These are phyloP conservation scores for Synanthedon vespiformis DNA, from an alignment of 2,888 invertebrate species.

Conservation along the genomic window DNA sequence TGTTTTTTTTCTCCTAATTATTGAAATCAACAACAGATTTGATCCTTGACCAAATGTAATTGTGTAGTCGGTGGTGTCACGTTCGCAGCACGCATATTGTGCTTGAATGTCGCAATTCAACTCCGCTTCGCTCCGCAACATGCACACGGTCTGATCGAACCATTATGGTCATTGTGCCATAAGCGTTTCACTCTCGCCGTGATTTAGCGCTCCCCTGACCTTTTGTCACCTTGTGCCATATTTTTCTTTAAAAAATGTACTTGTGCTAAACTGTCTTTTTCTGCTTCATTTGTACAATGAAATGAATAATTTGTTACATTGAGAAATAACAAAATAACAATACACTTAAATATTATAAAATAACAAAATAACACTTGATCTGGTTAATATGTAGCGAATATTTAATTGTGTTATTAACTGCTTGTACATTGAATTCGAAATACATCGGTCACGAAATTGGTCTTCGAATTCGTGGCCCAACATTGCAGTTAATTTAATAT, in stretches of 20 bases:
- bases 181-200: constrained; percentile 40
- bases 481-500: no score
- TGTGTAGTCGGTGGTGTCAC: constrained; percentile 25
- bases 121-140: constrained; percentile 17
- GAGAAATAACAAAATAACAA: no score
- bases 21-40: constrained; percentile 1
- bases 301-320: background rate
- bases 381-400: no score
- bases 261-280: no score
- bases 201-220: constrained; percentile 23
- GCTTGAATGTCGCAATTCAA: constrained; percentile 45
- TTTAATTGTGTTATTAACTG: no score
- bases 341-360: no score
- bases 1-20: background rate
- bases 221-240: constrained; percentile 21
- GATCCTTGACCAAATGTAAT: constrained; percentile 35
- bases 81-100: constrained; percentile 22
- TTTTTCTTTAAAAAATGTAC: constrained; percentile 6
- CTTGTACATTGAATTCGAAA: no score
- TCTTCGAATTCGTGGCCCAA: no score
- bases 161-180: constrained; percentile 52
- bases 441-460: no score
- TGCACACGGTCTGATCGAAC: constrained; percentile 27
- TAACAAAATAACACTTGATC: no score
- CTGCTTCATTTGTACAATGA: no score